Evolutionary conservation across 2,888 invertebrate species (phyloP), one percentile per base, ranked within the genome.

Genomic region (Carcina quercana): DNA sequence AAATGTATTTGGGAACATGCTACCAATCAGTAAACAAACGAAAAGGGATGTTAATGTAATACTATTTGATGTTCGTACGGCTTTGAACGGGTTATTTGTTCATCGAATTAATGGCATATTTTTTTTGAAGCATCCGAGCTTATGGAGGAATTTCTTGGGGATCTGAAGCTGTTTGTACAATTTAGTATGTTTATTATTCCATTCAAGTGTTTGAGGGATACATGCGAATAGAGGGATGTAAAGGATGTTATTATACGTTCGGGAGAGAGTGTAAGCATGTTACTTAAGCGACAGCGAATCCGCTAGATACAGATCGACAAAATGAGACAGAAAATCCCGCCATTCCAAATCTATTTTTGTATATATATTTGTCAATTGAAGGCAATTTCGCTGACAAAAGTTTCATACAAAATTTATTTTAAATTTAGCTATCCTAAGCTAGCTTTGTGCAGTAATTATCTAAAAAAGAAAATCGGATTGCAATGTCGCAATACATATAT

Each of bases 31-130:
- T 58, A 65, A 58, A 65, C 59, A 69, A 50, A 59, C 47, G 43
- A 42, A 56, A 53, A 53, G 58, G 60, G 60, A 68, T 64, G 69
- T 64, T 69, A 72, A 69, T 67, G 62, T 63, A 52, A 56, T 61
- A 68, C 65, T 76, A 74, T 78, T 76, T 75, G 75, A 76, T 78
- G 65, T 72, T 63, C 51, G 40, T 53, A 38, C 34, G n/a, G 46
- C 57, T 56, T 54, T 63, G 58, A 60, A 47, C 45, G 37, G 38
- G 33, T 37, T 60, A 60, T 70, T 69, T 72, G 61, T 68, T 61
- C 66, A 61, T 54, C 38, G 53, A 56, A 60, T 59, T 55, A 50
- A 52, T 47, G 43, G 50, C 41, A 51, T 53, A 58, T 57, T 62
- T 61, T 59, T 57, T 53, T 50, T 49, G 51, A 47, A 45, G 42